A percentile compares a stretch with the other conserved stretches of the same genome.
These are phyloP conservation scores for Athene cunicularia DNA, from an alignment of 2,113 vertebrate species.

Conservation along the genomic window DNA sequence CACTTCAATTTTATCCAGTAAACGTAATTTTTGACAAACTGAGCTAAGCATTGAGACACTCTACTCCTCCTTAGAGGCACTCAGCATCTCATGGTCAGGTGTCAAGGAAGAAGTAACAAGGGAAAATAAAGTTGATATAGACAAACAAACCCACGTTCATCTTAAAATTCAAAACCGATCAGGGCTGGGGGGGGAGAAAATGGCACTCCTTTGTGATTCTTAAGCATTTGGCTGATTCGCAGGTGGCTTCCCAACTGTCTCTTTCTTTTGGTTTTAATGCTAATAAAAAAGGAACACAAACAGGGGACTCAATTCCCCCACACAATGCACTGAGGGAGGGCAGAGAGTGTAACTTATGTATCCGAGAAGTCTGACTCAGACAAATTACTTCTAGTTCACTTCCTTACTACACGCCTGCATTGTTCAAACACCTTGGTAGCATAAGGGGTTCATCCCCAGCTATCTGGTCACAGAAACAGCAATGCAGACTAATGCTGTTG, in stretches of 20 bases:
- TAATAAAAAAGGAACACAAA: slow-evolving; percentile 56
- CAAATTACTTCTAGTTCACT: slow-evolving; percentile 80
- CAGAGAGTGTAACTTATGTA: slow-evolving; percentile 37
- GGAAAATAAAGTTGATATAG: neutral
- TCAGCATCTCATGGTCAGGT: neutral
- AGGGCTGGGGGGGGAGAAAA: neutral
- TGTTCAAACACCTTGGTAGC: slow-evolving; percentile 73
- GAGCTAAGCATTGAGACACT: neutral
- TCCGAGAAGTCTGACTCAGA: slow-evolving; percentile 67
- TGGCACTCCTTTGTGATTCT: slow-evolving; percentile 12
- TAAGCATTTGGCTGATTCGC: neutral
- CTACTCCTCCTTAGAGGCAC: neutral
- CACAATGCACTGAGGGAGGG: slow-evolving; percentile 62
- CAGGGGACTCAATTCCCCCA: slow-evolving; percentile 6
- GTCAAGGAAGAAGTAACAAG: neutral
- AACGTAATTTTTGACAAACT: neutral
- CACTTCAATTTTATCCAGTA: neutral
- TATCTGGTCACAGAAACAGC: slow-evolving; percentile 47
- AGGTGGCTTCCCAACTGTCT: slow-evolving; percentile 68
- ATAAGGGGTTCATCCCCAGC: slow-evolving; percentile 51
- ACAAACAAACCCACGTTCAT: neutral
- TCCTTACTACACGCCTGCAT: slow-evolving; percentile 73
- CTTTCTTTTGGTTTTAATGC: slow-evolving; percentile 47
- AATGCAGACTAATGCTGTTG: neutral
- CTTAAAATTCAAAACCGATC: neutral